Percentiles rank a stretch among this genome's conserved stretches.
Evolutionary conservation across 2,888 invertebrate species (phyloP).

Genomic region (Enoplolaimus lenunculus): DNA sequence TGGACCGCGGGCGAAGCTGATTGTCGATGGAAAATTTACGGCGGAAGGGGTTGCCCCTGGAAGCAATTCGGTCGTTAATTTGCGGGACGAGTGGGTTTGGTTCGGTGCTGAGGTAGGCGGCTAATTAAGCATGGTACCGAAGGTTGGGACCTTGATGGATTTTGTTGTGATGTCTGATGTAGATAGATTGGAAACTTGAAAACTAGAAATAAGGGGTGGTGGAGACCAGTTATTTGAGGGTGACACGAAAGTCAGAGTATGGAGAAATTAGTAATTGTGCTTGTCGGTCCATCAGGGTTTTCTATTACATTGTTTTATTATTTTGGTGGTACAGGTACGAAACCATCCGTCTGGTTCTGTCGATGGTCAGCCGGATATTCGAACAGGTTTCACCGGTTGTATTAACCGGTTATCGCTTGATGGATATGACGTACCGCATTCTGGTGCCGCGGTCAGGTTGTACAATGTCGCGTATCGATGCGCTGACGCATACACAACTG

Average conservation of each 20-base stretch:
- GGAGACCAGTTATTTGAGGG: no score
- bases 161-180: no score
- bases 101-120: constrained; percentile 66
- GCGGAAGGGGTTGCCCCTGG: constrained; percentile 49
- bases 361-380: neutral
- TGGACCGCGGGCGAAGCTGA: constrained; percentile 43
- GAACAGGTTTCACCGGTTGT: constrained; percentile 68
- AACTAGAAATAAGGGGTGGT: no score
- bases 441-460: constrained; percentile 33
- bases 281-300: no score
- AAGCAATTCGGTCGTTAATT: constrained; percentile 61
- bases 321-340: no score
- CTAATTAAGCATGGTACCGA: no score
- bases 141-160: no score
- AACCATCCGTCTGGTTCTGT: no score
- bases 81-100: constrained; percentile 50
- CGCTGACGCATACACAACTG: constrained; percentile 45
- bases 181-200: no score
- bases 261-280: no score
- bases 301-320: no score
- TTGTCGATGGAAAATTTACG: constrained; percentile 39
- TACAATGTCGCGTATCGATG: constrained; percentile 43
- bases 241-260: no score
- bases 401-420: constrained; percentile 70
- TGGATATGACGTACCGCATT: constrained; percentile 55